Evolutionary conservation across 2,113 vertebrate species (phyloP), one percentile per base, ranked within the genome.

Genomic region (Podarcis raffonei): DNA sequence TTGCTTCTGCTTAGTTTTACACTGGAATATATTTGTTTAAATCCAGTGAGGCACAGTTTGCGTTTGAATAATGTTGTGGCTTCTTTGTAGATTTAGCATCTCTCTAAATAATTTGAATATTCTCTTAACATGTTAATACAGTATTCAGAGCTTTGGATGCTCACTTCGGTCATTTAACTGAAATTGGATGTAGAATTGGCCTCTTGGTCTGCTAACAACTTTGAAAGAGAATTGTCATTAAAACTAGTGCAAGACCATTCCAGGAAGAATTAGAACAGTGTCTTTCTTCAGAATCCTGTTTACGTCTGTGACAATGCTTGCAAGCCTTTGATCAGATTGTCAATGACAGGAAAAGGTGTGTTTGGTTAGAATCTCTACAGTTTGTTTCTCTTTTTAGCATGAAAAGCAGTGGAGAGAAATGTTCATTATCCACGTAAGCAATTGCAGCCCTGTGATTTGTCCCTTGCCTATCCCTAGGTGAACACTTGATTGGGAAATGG

Each of bases 271-370:
- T 59, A 91, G 69, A 84, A 39, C 0, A 81, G 68, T 32, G 1
- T 62, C 89, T 69, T 92, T 75, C 83, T 65, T 94, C 92, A 92
- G 87, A 87, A 94, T 85, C 88, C 87, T 92, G 93, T 3, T 86
- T 93, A 80, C 78, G 86, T 91, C 89, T 93, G 89, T 87, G 85
- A 82, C 81, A 69, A 68, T 71, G 37, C 82, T 86, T 95, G 87
- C 90, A 85, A 92, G 84, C 7, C 92, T 89, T 91, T 87, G 88
- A 95, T 95, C 94, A 92, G 94, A 95, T 94, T 93, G 89, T 89
- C 91, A 92, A 92, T 87, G 89, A 93, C 94, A 94, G 94, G 95
- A 96, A 96, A 93, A 93, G 95, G 95, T 27, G 91, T 94, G 94
- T 94, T 92, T 89, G 62, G 4, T 89, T 89, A 88, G 15, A 91